Evolutionary conservation across 1,140 invertebrate species (phyloP).

Genomic region (Lepidurus apus): DNA sequence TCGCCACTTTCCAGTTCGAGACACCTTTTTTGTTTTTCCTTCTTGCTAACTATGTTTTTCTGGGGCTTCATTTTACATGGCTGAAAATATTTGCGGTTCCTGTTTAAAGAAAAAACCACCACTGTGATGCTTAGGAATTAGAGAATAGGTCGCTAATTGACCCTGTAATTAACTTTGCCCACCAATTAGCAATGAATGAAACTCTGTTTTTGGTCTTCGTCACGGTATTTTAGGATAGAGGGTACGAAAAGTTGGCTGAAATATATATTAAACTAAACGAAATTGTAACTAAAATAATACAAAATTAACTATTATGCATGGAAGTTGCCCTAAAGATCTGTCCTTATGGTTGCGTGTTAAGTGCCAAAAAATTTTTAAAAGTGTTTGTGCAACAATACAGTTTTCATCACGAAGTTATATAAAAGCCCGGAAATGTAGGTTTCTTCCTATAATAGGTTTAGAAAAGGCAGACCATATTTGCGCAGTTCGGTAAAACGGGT

Average conservation of each 20-base stretch:
- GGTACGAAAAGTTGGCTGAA: neutral
- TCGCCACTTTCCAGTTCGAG: neutral
- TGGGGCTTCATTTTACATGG: neutral
- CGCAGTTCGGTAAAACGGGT: neutral
- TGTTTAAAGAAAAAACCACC: neutral
- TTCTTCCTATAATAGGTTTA: neutral
- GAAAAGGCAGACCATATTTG: neutral
- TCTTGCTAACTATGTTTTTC: neutral
- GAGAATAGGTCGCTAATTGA: neutral
- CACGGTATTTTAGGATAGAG: neutral
- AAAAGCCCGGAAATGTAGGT: neutral
- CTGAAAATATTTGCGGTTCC: neutral
- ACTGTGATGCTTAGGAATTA: neutral
- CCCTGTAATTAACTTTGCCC: neutral
- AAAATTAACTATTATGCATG: neutral
- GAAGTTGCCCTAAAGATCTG: neutral
- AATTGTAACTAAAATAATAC: neutral
- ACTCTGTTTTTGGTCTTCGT: neutral
- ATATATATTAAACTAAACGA: neutral
- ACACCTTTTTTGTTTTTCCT: neutral
- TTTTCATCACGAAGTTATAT: neutral
- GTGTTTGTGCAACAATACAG: conserved; percentile 13
- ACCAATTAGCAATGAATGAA: neutral
- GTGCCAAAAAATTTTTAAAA: neutral
- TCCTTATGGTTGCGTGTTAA: neutral